phyloP scores from a whole-genome alignment of 1,140 invertebrate genomes.

The Druon quercuslanigerum region DNA sequence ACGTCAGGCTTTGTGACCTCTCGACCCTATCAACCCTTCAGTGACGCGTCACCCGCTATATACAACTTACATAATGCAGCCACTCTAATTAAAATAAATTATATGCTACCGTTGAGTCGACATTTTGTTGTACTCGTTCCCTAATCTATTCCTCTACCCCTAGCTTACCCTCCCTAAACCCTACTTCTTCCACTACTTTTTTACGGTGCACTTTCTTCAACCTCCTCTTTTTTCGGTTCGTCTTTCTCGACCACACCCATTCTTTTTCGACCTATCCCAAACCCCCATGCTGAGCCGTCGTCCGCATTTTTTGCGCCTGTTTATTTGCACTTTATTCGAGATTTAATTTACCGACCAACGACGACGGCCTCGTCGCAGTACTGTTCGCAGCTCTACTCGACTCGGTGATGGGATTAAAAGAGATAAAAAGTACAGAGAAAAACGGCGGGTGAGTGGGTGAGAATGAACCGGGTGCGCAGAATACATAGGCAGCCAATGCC shows the following conservation, averaged over 20 bases:
- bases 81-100: constrained; percentile 77
- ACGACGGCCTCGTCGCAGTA: constrained; percentile 59
- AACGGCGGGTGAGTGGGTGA: constrained; percentile 40
- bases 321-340: constrained; percentile 74
- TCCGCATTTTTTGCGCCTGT: constrained; percentile 58
- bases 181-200: constrained; percentile 29
- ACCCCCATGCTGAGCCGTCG: not conserved
- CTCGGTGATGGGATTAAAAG: constrained; percentile 69
- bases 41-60: constrained; percentile 59
- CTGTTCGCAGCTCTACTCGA: constrained; percentile 47
- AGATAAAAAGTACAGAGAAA: constrained; percentile 56
- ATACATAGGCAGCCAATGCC: constrained; percentile 38
- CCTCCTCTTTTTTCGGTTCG: constrained; percentile 25
- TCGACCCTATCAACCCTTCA: constrained; percentile 70
- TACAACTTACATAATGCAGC: constrained; percentile 73
- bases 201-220: not conserved
- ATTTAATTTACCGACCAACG: constrained; percentile 75
- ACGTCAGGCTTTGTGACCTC: constrained; percentile 57
- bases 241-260: constrained; percentile 36
- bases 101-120: constrained; percentile 61
- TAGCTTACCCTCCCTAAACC: constrained; percentile 38
- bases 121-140: constrained; percentile 48
- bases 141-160: constrained; percentile 29
- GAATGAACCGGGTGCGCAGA: constrained; percentile 44
- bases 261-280: constrained; percentile 11